Evolutionary conservation across 2,797 vertebrate genomes (phyloP), one percentile per base, ranked within the genome.

Genomic region (Pangasius macronema): DNA sequence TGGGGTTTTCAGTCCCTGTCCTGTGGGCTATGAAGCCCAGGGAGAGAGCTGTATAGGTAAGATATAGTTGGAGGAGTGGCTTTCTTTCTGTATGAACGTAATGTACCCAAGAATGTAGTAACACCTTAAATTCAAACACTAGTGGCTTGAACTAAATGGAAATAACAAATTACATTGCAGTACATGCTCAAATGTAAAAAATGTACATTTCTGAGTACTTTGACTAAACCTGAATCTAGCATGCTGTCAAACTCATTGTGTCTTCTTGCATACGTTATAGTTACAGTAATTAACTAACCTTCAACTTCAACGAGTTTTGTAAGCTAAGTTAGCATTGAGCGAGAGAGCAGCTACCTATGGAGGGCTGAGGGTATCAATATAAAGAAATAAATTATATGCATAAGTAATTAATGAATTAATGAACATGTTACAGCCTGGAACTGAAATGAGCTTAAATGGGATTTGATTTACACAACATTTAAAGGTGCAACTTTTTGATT

Each of bases 21-120:
- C 95, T 0, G 92, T 93, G 39, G 96, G 95, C 70, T 96, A 96
- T 30, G 93, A 94, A 72, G 94, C 93, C 2, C 91, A 94, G 53
- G 93, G 94, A 2, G 95, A 94, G 63, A 92, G 90, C 85, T 96
- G 96, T 36, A 89, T 94, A 88, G 96, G 95, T 96, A 89, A 95
- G 95, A 89, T 53, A 53, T 85, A 68, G 33, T 49, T 42, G 42
- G 81, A 63, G 7, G 24, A 9, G 42, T 65, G 27, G 27, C 42
- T 67, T 51, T 27, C 36, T 39, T 81, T 42, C 22, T n/a, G 55
- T 13, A 5, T 36, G 9, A 36, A 24, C 2, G 6, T 5, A 81
- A 61, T 81, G 8, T 30, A 49, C 42, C 33, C 14, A 82, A 7
- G 5, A 49, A 20, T 49, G 2, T 49, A 8, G 9, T 30, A 51